Percentiles rank a stretch among this genome's conserved stretches.
Conservation (phyloP, 2,888 invertebrate genomes). For the Epinotia demarniana region DNA sequence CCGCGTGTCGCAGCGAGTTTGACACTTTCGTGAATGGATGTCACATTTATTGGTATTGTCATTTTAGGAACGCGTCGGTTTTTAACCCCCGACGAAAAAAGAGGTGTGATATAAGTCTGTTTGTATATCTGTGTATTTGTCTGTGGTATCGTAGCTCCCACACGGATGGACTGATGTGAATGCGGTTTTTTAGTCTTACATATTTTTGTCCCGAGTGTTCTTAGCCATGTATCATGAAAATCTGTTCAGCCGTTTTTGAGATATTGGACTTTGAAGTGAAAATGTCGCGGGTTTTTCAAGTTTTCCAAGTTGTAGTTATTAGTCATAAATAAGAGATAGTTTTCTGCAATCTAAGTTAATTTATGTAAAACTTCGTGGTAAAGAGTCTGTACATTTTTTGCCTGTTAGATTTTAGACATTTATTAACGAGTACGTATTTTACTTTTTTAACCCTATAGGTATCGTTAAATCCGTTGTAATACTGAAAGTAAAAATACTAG, state of each 20-base stretch:
- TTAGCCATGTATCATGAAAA: too few species aligned
- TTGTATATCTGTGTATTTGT: too few species aligned
- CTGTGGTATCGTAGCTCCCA: too few species aligned
- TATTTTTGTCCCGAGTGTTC: too few species aligned
- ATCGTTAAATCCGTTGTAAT: not conserved
- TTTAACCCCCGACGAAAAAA: too few species aligned
- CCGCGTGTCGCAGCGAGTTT: not conserved
- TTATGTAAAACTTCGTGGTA: not conserved
- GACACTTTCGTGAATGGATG: conserved; percentile 23
- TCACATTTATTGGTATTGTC: conserved; percentile 9
- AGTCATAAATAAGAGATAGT: not conserved
- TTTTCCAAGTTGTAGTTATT: too few species aligned
- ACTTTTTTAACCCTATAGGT: not conserved
- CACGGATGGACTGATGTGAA: too few species aligned
- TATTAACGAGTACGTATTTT: not conserved
- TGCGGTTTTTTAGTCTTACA: too few species aligned
- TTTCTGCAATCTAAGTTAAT: not conserved
- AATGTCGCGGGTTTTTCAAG: too few species aligned
- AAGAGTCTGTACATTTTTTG: not conserved
- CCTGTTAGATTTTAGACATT: not conserved
- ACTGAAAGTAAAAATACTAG: not conserved
- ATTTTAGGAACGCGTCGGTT: not conserved
- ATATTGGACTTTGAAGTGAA: too few species aligned
- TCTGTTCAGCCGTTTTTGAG: too few species aligned
- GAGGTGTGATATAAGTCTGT: too few species aligned